Evolutionary conservation across 2,888 invertebrate species (phyloP), one percentile per base, ranked within the genome.

Genomic region (Limnephilus auricula): DNA sequence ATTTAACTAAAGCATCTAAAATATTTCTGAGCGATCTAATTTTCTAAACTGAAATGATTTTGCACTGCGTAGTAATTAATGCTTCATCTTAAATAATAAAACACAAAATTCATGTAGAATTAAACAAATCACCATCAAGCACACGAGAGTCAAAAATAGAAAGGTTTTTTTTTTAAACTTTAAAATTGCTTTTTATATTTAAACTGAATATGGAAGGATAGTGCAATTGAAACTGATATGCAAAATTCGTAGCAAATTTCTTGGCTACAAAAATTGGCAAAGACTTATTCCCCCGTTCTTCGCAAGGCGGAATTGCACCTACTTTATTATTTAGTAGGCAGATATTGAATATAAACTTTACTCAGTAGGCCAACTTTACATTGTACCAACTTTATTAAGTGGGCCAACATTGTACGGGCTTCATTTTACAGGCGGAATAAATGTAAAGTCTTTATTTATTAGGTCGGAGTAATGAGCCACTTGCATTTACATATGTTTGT

Each of bases 201-300:
- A 65, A 25, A 65, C 25, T 65, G 65, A 65, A n/a, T 65, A 25
- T 25, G 25, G 25, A n/a, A 65, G 65, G 9, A 65, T 65, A 18
- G 0, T n/a, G 25, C 65, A 65, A 65, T 65, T 65, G 65, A 65
- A 65, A 65, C 65, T 65, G 65, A 65, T 65, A 25, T 65, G 65
- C 65, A 25, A 9, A 65, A 65, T 18, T 65, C n/a, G 25, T 6
- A 65, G 25, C 65, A 25, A 65, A n/a, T 65, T 65, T 65, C 65
- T 65, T 65, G 65, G 65, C 65, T 65, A n/a, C 65, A 65, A 65
- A n/a, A 65, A n/a, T 65, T 65, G 65, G 65, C 65, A 65, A 50
- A 50, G 65, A 65, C 65, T 25, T 65, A 65, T 65, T 65, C 25
- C 6, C 65, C 65, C 25, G 25, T 65, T 65, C 18, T 25, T 65